Evolutionary conservation across 2,797 vertebrate species (phyloP), one percentile per base, ranked within the genome.

Genomic region (Amblyraja radiata): DNA sequence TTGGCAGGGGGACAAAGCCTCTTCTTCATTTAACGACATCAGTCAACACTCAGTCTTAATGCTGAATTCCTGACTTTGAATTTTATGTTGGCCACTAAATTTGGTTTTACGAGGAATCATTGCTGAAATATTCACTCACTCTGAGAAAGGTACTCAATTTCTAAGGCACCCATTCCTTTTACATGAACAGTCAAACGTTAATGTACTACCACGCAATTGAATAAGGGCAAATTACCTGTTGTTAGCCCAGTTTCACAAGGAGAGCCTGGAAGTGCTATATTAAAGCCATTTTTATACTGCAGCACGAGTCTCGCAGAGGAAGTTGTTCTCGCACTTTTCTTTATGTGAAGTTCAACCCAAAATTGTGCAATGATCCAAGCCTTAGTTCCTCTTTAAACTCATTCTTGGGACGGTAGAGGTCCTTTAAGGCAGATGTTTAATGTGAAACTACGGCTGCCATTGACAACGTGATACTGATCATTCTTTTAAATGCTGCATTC

Each of bases 31-130:
- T 65, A 39, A 65, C 65, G 21, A 18, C 6, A 63, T 16, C 65
- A 90, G 36, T 90, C 32, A 25, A 73, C 88, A 90, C 39, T 90
- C 16, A 65, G 39, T 36, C 86, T 90, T 63, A 90, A 36, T n/a
- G 21, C 88, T 90, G 32, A n/a, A 36, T 10, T 36, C 23, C 8
- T 90, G 18, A 28, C 32, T 36, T 36, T 36, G 21, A n/a, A 36
- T 5, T 71, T 71, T 36, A 90, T 18, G 18, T n/a, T 32, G 54
- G 32, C 54, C 25, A 25, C 14, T 36, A 36, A 90, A 68, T 36
- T 65, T 32, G 86, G n/a, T 21, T 68, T 68, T 90, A 39, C n/a
- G 39, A 4, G 68, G 36, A 23, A n/a, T n/a, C 65, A 11, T 39
- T 90, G 88, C n/a, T 90, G 86, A 36, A 71, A 68, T 36, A 90